Base-by-base conservation (phyloP, 2,113 vertebrate species). In the Apodemus sylvaticus region DNA sequence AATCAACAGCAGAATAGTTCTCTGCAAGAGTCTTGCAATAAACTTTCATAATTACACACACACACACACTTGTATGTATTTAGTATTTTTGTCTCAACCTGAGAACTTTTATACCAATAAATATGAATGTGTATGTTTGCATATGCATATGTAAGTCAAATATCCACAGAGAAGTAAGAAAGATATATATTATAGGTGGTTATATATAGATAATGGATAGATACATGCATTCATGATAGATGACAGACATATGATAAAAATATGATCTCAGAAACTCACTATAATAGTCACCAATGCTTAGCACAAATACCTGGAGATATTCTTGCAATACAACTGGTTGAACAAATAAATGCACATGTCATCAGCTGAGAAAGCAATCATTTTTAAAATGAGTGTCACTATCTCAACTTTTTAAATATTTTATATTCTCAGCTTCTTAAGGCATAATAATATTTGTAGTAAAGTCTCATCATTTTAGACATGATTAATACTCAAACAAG, bases 71-170 rank as follows among this genome's bases (percentile, higher is more conserved):
- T 81, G n/a, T 62, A 66, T 55, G 16, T 83, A 86, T 62, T 89
- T 91, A 93, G 22, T 87, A 68, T 81, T 95, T 95, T 77, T 91
- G 3, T 85, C 51, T 93, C 42, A 94, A 94, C 51, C 16, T 71
- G 58, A 77, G 4, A 0, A 29, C 45, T 93, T 82, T 85, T 73
- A 74, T 89, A 70, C 31, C 6, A 51, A 82, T 77, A 90, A 90
- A 66, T 39, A 90, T 81, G 58, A 64, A 73, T 58, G 3, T 48
- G 51, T 64, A 42, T 81, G 20, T 73, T 58, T 89, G 39, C 45
- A 83, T 53, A 42, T 66, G 2, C 3, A 66, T 48, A 16, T 34
- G 22, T 7, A 13, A 45, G 34, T 68, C 71, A 79, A n/a, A 91
- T 70, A 89, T 24, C 24, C 64, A 70, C 42, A 60, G 36, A 55